Evolutionary conservation across 2,888 invertebrate genomes (phyloP).

Genomic region (Vanessa cardui): DNA sequence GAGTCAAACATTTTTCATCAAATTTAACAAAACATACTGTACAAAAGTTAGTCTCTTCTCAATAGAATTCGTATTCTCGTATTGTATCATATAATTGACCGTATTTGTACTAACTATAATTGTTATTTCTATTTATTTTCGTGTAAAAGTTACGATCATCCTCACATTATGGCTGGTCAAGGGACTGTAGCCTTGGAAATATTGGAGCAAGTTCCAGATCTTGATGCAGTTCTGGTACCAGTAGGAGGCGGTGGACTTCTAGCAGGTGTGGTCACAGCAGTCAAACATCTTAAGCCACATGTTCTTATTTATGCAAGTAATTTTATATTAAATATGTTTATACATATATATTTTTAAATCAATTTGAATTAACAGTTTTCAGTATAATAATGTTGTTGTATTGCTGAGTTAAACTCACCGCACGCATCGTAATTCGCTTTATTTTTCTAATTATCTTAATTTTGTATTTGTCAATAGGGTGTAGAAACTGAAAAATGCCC

Average conservation of each 20-base stretch:
- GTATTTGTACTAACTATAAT: too few species aligned
- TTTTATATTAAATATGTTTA: too few species aligned
- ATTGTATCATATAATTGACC: too few species aligned
- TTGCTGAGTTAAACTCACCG: too few species aligned
- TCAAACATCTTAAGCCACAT: constrained; percentile 92
- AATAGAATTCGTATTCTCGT: too few species aligned
- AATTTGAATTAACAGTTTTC: too few species aligned
- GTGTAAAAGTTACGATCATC: constrained; percentile 92
- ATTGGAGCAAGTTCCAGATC: constrained; percentile 92
- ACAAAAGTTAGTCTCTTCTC: too few species aligned
- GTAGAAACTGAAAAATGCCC: constrained; percentile 96
- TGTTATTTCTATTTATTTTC: neutral
- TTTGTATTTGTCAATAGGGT: constrained; percentile 80
- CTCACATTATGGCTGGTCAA: constrained; percentile 97
- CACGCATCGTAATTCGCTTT: too few species aligned
- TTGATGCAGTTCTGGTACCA: constrained; percentile 95
- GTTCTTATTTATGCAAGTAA: constrained; percentile 92
- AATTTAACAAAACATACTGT: too few species aligned
- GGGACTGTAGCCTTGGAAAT: constrained; percentile 97
- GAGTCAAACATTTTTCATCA: too few species aligned
- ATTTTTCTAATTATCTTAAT: neutral
- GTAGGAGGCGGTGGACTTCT: constrained; percentile 97
- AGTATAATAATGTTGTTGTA: too few species aligned
- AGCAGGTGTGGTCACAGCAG: constrained; percentile 94
- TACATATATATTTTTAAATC: too few species aligned